These are phyloP conservation scores for Panulirus ornatus DNA, from an alignment of 1,140 invertebrate genomes.

Conservation along the genomic window DNA sequence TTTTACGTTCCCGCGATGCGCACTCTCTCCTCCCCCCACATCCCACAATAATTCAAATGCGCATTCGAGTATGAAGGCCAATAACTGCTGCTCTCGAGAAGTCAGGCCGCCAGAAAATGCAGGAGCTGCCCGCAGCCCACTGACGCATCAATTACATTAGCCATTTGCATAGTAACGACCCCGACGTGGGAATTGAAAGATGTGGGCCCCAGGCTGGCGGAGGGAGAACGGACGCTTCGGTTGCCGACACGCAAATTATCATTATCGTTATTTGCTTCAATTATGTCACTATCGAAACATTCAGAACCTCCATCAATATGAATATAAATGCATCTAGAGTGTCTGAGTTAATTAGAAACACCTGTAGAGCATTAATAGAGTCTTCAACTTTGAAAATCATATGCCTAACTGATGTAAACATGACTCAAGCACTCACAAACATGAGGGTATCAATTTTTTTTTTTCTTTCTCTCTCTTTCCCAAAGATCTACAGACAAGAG, in stretches of 20 bases:
- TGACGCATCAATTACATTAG: conserved; percentile 32
- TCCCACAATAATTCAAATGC: background rate
- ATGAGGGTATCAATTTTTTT: too few relatives aligned
- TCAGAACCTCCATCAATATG: too few relatives aligned
- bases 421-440: too few relatives aligned
- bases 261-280: background rate
- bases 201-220: background rate
- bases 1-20: background rate
- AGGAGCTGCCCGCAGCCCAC: conserved; percentile 26
- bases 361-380: too few relatives aligned
- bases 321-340: too few relatives aligned
- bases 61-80: background rate
- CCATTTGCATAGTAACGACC: conserved; percentile 49
- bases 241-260: background rate
- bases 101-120: conserved; percentile 22
- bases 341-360: too few relatives aligned
- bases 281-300: background rate
- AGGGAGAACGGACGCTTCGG: background rate
- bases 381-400: too few relatives aligned
- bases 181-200: conserved; percentile 28
- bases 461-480: too few relatives aligned
- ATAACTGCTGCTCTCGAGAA: background rate
- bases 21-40: background rate
- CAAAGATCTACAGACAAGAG: too few relatives aligned
- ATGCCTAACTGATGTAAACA: too few relatives aligned